phyloP scores from a whole-genome alignment of 2,113 vertebrate genomes.

The Rana temporaria region DNA sequence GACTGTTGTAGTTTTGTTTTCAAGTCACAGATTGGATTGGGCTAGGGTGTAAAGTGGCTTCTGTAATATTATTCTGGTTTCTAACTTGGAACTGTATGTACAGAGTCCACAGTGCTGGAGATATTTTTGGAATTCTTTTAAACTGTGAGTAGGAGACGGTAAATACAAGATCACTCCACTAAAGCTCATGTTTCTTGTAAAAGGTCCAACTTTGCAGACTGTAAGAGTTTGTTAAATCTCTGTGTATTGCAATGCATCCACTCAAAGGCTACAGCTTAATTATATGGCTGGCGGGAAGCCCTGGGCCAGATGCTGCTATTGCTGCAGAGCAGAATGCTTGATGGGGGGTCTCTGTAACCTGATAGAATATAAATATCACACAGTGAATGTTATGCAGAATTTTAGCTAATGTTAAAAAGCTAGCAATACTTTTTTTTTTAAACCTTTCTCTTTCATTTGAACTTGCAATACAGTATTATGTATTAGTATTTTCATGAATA shows the following conservation, averaged over 20 bases:
- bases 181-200: neutral
- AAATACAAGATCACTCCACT: neutral
- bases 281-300: neutral
- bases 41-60: neutral
- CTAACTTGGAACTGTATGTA: neutral
- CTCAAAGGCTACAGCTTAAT: neutral
- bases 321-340: neutral
- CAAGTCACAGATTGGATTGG: neutral
- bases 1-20: neutral
- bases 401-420: no score
- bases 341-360: no score
- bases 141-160: neutral
- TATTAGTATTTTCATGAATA: no score
- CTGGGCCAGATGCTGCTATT: neutral
- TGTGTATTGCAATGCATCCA: neutral
- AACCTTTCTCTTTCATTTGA: no score
- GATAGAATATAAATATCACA: no score
- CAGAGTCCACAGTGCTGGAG: neutral
- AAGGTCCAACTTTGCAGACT: neutral
- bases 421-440: no score
- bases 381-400: no score
- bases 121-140: neutral
- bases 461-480: no score
- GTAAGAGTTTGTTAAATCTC: neutral
- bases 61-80: neutral